Evolutionary conservation across 2,113 vertebrate genomes (phyloP), one percentile per base, ranked within the genome.

Genomic region (Mormyrus iriodes): DNA sequence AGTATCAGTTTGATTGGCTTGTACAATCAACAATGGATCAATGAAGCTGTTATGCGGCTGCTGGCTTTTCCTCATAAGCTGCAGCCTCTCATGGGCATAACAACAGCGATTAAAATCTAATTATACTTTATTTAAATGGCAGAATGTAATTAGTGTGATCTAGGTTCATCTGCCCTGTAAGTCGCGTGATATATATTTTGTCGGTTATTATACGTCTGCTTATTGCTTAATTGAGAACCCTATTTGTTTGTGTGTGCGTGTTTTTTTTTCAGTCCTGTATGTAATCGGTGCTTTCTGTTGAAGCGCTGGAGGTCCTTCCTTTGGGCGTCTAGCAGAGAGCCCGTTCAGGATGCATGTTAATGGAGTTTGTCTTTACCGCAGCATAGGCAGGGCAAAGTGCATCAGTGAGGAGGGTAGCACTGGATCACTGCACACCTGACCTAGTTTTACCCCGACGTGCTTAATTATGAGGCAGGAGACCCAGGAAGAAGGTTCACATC

Each of bases 211-310:
- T 44, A 88, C 88, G 88, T 24, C 86, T 31, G 7, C 69, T 86
- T 79, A 85, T 79, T 53, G 51, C 65, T 90, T 91, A 92, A 17
- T 27, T 46, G 51, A 89, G 21, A 82, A 90, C 82, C 0, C 51
- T 89, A 21, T 83, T 55, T 42, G 88, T 46, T 90, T n/a, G 85
- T 91, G 89, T 90, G n/a, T n/a, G n/a, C n/a, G n/a, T n/a, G n/a
- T n/a, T n/a, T n/a, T 92, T 90, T 46, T 84, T 46, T 88, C 87
- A 17, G 79, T 48, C 21, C 7, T 93, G 69, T 90, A 76, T 88
- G 49, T 91, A 90, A 91, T 88, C 91, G 90, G 90, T 73, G 35
- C 15, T 53, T 10, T 53, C 13, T 13, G 0, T 12, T 39, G 73
- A 19, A 17, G 12, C 19, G 31, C 31, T 19, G 35, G 35, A 76